Conservation (phyloP, 2,113 vertebrate species). For the Hipposideros armiger region DNA sequence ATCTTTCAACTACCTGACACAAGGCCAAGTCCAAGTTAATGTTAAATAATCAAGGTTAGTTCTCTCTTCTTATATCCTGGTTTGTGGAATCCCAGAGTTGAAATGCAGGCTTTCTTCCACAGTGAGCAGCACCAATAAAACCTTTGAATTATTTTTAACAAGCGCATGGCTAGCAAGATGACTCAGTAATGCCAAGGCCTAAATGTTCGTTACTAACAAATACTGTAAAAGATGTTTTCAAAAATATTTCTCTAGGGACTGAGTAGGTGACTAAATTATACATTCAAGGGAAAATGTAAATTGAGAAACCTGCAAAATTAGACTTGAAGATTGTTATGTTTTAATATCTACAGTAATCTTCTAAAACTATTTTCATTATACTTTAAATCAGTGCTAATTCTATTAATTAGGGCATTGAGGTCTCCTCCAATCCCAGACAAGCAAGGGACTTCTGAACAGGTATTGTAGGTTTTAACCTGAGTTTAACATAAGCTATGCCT, state of each 20-base stretch:
- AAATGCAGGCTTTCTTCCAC: background rate
- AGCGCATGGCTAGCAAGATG: background rate
- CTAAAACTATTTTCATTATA: background rate
- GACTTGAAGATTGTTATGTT: background rate
- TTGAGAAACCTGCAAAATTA: background rate
- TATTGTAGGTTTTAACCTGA: background rate
- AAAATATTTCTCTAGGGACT: background rate
- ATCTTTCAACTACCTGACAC: background rate
- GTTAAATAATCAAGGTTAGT: background rate
- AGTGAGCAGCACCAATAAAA: background rate
- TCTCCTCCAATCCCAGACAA: background rate
- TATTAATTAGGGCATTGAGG: background rate
- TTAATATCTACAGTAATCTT: background rate
- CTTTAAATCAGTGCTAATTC: background rate
- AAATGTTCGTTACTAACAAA: constrained; percentile 40
- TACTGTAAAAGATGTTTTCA: background rate
- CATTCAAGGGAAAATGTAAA: background rate
- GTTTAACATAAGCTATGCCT: no score
- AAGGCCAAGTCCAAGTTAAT: background rate
- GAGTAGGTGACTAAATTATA: background rate
- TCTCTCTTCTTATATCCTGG: background rate
- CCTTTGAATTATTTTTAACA: constrained; percentile 13
- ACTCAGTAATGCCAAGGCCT: constrained; percentile 11
- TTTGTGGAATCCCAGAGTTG: background rate
- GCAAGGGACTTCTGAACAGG: background rate